These are phyloP conservation scores for Benthosema pterotum DNA, from an alignment of 2,797 vertebrate species.

Conservation along the genomic window DNA sequence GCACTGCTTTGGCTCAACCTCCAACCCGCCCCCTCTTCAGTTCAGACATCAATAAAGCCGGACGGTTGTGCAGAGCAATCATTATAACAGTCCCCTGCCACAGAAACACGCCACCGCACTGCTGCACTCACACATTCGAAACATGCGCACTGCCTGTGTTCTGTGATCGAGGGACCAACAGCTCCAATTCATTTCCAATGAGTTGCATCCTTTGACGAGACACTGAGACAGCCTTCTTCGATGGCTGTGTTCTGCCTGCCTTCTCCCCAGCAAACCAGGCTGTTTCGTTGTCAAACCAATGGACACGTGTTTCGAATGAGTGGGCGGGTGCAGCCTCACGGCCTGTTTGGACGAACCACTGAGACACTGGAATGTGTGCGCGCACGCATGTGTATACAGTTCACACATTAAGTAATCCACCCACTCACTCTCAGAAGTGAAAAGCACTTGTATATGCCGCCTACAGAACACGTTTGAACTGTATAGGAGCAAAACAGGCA, in stretches of 20 bases:
- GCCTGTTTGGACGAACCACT: not conserved
- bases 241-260: no score
- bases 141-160: no score
- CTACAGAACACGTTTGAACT: slow-evolving; percentile 41
- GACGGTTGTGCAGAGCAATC: slow-evolving; percentile 68
- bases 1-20: slow-evolving; percentile 40
- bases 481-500: not conserved
- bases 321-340: not conserved
- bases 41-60: slow-evolving; percentile 67
- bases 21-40: slow-evolving; percentile 37
- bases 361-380: slow-evolving; percentile 1
- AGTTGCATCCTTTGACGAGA: no score
- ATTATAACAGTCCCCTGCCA: slow-evolving; percentile 61
- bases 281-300: no score
- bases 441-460: slow-evolving; percentile 42
- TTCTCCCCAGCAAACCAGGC: no score
- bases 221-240: no score
- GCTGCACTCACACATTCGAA: no score
- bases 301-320: no score
- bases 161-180: no score
- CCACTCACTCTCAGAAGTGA: slow-evolving; percentile 61
- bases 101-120: slow-evolving; percentile 27
- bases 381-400: not conserved
- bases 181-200: no score
- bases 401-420: slow-evolving; percentile 42